Conservation (phyloP, 2,113 vertebrate genomes). For the Xenopus tropicalis region DNA sequence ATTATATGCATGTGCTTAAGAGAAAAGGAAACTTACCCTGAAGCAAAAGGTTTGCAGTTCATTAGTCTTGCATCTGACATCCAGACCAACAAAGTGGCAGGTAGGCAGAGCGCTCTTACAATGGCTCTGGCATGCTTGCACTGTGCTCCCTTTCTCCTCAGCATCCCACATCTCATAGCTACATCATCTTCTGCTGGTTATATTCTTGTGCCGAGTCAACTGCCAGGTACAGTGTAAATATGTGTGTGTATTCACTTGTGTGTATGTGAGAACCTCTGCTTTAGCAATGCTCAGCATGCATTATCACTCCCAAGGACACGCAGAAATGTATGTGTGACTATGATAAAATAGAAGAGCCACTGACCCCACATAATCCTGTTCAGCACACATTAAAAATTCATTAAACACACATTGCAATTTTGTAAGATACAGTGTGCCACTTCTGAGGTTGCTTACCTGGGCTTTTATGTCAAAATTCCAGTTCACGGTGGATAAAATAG, state of each 20-base stretch:
- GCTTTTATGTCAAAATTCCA: constrained; percentile 35
- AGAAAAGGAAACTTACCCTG: constrained; percentile 65
- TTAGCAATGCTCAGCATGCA: constrained; percentile 51
- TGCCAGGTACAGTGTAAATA: constrained; percentile 51
- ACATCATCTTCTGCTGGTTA: constrained; percentile 38
- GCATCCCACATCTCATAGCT: constrained; percentile 51
- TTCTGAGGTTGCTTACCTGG: constrained; percentile 42
- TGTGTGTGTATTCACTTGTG: neutral
- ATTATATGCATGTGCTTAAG: constrained; percentile 47
- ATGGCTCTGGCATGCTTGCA: constrained; percentile 54
- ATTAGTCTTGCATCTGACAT: constrained; percentile 58
- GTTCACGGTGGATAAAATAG: constrained; percentile 43
- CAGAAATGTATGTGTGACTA: constrained; percentile 52
- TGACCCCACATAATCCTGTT: constrained; percentile 55
- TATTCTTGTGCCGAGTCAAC: constrained; percentile 46
- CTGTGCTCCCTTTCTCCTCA: constrained; percentile 56
- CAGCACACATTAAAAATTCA: constrained; percentile 56
- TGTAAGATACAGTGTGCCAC: constrained; percentile 52
- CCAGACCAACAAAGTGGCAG: constrained; percentile 53
- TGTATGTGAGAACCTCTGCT: constrained; percentile 38
- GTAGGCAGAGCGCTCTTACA: constrained; percentile 57
- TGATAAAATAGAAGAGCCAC: constrained; percentile 46
- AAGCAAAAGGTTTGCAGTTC: constrained; percentile 58
- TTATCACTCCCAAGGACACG: constrained; percentile 48
- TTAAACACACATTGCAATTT: constrained; percentile 45